These are phyloP conservation scores for Henricia sp. DNA, from an alignment of 53 echinoderm and acorn worm genomes.

Conservation along the genomic window DNA sequence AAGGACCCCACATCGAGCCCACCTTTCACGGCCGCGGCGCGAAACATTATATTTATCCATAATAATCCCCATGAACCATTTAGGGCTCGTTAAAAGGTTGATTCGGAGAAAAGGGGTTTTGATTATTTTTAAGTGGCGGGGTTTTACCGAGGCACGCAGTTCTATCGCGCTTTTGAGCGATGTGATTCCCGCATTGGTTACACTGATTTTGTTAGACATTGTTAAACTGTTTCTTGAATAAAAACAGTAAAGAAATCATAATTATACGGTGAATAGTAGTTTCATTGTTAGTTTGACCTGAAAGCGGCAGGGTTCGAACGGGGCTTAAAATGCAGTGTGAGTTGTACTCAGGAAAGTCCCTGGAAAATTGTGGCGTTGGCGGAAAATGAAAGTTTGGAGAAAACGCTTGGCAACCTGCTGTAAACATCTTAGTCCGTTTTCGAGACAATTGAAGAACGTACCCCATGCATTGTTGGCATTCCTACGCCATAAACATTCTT, in stretches of 20 bases:
- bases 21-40: not conserved
- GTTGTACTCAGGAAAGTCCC: no score
- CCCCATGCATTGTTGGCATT: no score
- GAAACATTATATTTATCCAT: constrained; percentile 36
- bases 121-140: constrained; percentile 47
- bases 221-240: not conserved
- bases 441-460: no score
- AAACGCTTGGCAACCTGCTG: no score
- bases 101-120: constrained; percentile 30
- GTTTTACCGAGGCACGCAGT: constrained; percentile 23
- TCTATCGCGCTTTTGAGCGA: not conserved
- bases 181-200: not conserved
- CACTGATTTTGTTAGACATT: not conserved
- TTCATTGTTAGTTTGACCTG: not conserved
- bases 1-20: not conserved
- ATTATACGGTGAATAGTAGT: no score
- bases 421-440: no score
- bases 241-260: not conserved
- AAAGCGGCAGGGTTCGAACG: not conserved
- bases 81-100: constrained; percentile 35
- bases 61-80: constrained; percentile 39
- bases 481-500: no score
- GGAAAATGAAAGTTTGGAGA: no score
- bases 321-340: not conserved
- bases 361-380: no score